phyloP scores from a whole-genome alignment of 2,888 invertebrate genomes.

The Hermaeophaga mercurialis region DNA sequence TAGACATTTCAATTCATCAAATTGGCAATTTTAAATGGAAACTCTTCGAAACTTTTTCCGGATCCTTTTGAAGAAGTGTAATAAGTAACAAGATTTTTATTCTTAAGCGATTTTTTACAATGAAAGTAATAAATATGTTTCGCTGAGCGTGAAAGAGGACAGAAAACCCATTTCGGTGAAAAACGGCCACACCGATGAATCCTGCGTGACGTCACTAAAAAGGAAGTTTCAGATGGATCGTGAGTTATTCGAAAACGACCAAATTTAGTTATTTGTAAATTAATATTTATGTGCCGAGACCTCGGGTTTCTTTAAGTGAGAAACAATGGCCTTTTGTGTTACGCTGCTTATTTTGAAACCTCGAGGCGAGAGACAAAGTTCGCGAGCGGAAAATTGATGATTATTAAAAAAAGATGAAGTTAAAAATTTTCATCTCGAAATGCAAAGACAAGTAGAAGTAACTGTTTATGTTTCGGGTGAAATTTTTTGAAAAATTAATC shows the following conservation, averaged over 20 bases:
- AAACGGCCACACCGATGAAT: slow-evolving; percentile 5
- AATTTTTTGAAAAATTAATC: too few species aligned
- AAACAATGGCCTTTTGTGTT: too few species aligned
- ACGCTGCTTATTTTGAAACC: too few species aligned
- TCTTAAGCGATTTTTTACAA: slow-evolving; percentile 24
- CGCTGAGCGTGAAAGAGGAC: slow-evolving; percentile 10
- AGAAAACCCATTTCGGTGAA: slow-evolving; percentile 11
- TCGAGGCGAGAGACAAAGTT: too few species aligned
- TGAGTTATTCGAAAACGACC: slow-evolving; percentile 7
- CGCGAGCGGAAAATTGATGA: too few species aligned
- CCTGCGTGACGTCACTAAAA: slow-evolving; percentile 8
- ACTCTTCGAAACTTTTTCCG: slow-evolving; percentile 6
- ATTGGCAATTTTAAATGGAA: too few species aligned
- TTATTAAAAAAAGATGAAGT: too few species aligned
- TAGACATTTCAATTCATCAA: too few species aligned
- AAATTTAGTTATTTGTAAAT: slow-evolving; percentile 11
- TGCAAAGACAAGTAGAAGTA: too few species aligned
- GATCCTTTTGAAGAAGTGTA: slow-evolving; percentile 5
- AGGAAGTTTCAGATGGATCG: slow-evolving; percentile 12
- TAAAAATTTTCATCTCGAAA: too few species aligned
- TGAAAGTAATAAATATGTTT: slow-evolving; percentile 18
- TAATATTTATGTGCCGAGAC: slow-evolving; percentile 14
- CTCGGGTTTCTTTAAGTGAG: too few species aligned
- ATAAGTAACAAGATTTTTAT: slow-evolving; percentile 18
- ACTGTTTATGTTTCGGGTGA: too few species aligned